These are phyloP conservation scores for Anabacerthia variegaticeps DNA, from an alignment of 2,797 vertebrate species.

Conservation along the genomic window DNA sequence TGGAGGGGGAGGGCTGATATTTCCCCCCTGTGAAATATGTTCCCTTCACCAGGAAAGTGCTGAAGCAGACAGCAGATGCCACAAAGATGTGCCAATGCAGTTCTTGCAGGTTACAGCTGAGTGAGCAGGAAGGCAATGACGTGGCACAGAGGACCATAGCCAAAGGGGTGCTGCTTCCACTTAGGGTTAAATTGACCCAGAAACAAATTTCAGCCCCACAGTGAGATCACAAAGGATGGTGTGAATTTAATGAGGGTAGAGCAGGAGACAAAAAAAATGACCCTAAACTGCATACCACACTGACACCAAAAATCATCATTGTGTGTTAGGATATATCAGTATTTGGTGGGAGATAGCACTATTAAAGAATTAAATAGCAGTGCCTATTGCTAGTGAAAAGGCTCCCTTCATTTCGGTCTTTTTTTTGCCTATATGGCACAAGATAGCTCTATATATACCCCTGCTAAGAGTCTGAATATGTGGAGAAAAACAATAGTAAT, in stretches of 20 bases:
- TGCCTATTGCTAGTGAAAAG: neutral
- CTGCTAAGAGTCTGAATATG: neutral
- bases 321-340: neutral
- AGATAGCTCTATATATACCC: neutral
- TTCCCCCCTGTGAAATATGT: neutral
- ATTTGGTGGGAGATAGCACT: neutral
- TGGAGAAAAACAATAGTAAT: neutral
- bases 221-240: neutral
- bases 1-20: neutral
- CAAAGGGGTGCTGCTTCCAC: neutral
- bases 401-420: neutral
- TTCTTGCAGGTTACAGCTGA: neutral
- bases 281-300: neutral
- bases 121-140: neutral
- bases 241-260: neutral
- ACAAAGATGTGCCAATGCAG: accelerated
- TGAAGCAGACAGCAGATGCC: neutral
- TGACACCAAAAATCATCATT: neutral
- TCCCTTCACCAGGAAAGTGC: neutral
- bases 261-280: neutral
- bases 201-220: neutral
- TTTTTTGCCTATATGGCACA: neutral
- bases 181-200: neutral
- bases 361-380: neutral
- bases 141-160: neutral